A percentile compares a stretch with the other conserved stretches of the same genome.
phyloP scores from a whole-genome alignment of 2,113 vertebrate genomes.

The Sialia sialis region DNA sequence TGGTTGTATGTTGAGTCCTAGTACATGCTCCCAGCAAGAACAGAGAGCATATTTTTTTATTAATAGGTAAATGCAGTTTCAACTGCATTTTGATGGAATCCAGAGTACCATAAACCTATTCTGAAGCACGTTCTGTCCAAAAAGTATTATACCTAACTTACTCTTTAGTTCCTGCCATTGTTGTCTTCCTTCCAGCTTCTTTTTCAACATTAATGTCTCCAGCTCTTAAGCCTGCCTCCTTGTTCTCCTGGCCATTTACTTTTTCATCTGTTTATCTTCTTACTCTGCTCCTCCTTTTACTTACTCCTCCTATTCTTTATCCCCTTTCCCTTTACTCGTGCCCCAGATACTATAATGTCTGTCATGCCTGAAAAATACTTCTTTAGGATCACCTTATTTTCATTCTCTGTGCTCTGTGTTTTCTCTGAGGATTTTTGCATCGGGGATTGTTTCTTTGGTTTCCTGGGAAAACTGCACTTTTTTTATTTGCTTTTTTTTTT shows the following conservation, averaged over 20 bases:
- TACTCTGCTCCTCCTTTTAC: background rate
- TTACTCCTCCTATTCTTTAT: background rate
- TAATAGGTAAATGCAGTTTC: background rate
- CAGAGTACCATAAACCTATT: background rate
- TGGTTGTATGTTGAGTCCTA: background rate
- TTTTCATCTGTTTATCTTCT: background rate
- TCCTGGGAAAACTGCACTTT: background rate
- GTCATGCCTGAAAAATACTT: background rate
- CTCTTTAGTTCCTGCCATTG: background rate
- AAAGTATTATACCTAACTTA: background rate
- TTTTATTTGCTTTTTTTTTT: background rate
- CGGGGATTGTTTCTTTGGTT: background rate
- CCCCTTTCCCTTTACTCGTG: background rate
- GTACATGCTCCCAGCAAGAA: background rate
- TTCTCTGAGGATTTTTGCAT: background rate
- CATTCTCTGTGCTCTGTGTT: background rate
- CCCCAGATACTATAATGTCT: background rate
- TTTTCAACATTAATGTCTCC: background rate
- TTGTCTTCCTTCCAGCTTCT: background rate
- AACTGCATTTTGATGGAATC: background rate
- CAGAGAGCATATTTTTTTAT: background rate
- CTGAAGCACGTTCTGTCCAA: background rate
- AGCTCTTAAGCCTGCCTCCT: background rate
- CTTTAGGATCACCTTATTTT: background rate
- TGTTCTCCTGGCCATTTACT: background rate